Evolutionary conservation across 2,888 invertebrate genomes (phyloP), one percentile per base, ranked within the genome.

Genomic region (Oscheius sp.): DNA sequence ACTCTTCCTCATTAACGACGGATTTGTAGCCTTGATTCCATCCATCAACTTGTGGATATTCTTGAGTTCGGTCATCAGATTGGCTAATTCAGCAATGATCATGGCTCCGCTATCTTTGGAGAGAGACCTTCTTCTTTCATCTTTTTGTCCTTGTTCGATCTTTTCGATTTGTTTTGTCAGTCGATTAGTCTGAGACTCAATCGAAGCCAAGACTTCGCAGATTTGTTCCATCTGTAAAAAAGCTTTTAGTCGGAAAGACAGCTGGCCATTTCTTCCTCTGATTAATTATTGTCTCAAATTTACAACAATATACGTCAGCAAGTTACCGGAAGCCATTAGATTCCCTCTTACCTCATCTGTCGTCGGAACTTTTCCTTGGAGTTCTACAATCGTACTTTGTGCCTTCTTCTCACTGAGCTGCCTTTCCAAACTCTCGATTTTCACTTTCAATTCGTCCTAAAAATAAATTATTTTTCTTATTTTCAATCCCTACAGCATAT

Each of bases 141-240:
- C 84, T 80, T 81, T 82, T 46, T 84, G 83, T 2, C 79, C 72
- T 61, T 66, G 71, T 68, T 85, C 85, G 67, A 85, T 73, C 71
- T 81, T 84, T 64, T 86, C 86, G 37, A 86, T 73, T 39, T 82
- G 83, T 70, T 83, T 86, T 69, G 76, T 79, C 12, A 86, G 71
- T 17, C 85, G 55, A 8, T 72, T 70, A 6, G 86, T 84, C 55
- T 86, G 86, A 0, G 79, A 77, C 46, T 86, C 85, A 37, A 86
- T 82, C 4, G 84, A 79, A 10, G 82, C 85, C 25, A 86, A 57
- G 15, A 85, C 80, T 29, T 80, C 80, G 66, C 83, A 82, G 71
- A 83, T 83, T 39, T 85, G 82, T 55, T 84, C 85, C 20, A 86
- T 79, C 82, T 84, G 50, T 2, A 75, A 65, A 34, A 20, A 15